Base-by-base conservation (phyloP, 2,797 vertebrate genomes). In the Karalla daura region DNA sequence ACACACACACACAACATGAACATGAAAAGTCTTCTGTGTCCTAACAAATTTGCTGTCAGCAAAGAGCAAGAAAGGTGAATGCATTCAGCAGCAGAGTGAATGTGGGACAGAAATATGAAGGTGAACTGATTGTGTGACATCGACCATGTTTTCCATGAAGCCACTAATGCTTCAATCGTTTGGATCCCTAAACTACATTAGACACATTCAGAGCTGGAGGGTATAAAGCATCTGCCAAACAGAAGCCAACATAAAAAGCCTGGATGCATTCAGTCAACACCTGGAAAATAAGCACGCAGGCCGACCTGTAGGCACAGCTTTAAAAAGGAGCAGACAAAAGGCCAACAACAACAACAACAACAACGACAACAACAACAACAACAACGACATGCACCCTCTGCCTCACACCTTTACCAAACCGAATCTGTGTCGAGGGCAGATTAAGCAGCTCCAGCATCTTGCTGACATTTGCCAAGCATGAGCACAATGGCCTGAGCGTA, bases 391-490 rank as follows among this genome's bases (percentile, higher is more conserved):
- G 28, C 30, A 37, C 18, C 44, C 17, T 20, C 53, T 33, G 33
- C 46, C n/a, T 13, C 23, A 64, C 36, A 43, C 21, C 1, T 63
- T 17, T 43, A 56, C 62, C 53, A 63, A 52, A 49, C 39, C 2
- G 20, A 70, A 59, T 67, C 30, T 45, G 6, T 68, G 35, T 62
- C 14, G 25, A 61, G 43, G 52, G 63, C 63, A 56, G 53, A 54
- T 63, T 63, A 63, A 63, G 80, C 69, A 70, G 64, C 63, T 63
- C 61, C 61, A 63, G 80, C 69, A 70, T 61, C 63, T 67, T 27
- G 62, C 55, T 81, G 70, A 83, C 65, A 75, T 85, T 85, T 86
- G 63, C 70, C 58, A 61, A 77, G 55, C 63, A 63, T 47, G 72
- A 78, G 77, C 55, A 81, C 24, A 35, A 12, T 32, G 30, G 59